A percentile compares a stretch with the other conserved stretches of the same genome.
Conservation (phyloP, 2,113 vertebrate genomes). For the Rhinoderma darwinii region DNA sequence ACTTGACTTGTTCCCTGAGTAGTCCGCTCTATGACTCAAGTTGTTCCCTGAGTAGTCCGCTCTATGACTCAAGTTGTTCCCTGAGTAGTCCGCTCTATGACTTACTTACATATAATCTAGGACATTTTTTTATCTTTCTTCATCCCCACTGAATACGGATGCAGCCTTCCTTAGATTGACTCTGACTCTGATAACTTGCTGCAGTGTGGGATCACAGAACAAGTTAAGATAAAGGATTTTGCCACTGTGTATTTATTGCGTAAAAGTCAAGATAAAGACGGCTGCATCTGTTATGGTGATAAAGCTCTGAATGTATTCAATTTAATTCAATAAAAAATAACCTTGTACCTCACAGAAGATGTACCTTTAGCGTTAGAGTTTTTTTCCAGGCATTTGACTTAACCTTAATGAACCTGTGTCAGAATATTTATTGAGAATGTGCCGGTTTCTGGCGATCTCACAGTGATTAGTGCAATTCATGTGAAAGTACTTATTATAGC, state of each 20-base stretch:
- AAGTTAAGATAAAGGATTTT: too few species aligned
- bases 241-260: too few species aligned
- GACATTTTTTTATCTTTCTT: neutral
- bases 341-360: neutral
- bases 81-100: neutral
- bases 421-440: neutral
- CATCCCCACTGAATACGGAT: neutral
- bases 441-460: constrained; percentile 17
- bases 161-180: too few species aligned
- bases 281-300: too few species aligned
- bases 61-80: neutral
- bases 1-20: neutral
- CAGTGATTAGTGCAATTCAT: constrained; percentile 44
- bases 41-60: too few species aligned
- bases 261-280: too few species aligned
- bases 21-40: too few species aligned
- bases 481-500: constrained; percentile 49
- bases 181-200: too few species aligned
- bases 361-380: neutral
- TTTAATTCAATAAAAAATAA: neutral
- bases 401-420: constrained; percentile 30
- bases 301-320: neutral
- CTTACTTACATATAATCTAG: neutral
- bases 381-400: constrained; percentile 16
- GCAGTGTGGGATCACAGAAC: too few species aligned